Percentiles rank a stretch among this genome's conserved stretches.
Evolutionary conservation across 2,888 invertebrate species (phyloP).

Genomic region (Argyra leucocephala): DNA sequence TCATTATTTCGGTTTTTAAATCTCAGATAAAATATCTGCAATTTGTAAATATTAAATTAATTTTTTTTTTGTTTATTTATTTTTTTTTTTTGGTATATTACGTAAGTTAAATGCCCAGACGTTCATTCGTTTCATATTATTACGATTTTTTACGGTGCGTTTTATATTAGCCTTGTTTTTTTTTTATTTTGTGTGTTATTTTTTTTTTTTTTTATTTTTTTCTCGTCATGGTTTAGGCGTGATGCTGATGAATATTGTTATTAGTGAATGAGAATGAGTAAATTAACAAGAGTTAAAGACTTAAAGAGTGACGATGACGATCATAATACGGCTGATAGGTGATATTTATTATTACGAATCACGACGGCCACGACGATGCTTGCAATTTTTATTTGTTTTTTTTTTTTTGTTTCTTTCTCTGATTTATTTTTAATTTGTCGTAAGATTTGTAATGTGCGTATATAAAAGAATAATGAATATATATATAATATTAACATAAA

Average conservation of each 20-base stretch:
- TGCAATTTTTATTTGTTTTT: not conserved
- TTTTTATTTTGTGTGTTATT: not conserved
- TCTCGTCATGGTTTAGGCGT: not conserved
- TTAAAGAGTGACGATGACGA: slow-evolving; percentile 2
- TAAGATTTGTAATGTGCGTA: too few species aligned
- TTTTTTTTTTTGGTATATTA: not conserved
- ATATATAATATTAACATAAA: too few species aligned
- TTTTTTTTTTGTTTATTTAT: not conserved
- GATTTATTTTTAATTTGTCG: too few species aligned
- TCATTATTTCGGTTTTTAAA: too few species aligned
- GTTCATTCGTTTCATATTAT: not conserved
- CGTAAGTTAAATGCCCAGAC: not conserved
- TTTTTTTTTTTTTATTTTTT: not conserved
- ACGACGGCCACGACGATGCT: too few species aligned
- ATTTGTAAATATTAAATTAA: too few species aligned
- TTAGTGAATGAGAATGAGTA: not conserved
- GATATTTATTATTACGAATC: not conserved
- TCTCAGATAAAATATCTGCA: too few species aligned
- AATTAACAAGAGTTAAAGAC: not conserved
- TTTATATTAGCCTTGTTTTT: not conserved
- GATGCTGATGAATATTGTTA: slow-evolving; percentile 2
- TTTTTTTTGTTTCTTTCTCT: not conserved
- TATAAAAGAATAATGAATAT: too few species aligned
- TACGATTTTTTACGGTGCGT: not conserved
- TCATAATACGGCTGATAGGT: not conserved